A percentile compares a stretch with the other conserved stretches of the same genome.
phyloP scores from a whole-genome alignment of 92 coral and sea anemone species.

The Epizoanthus rinbou region DNA sequence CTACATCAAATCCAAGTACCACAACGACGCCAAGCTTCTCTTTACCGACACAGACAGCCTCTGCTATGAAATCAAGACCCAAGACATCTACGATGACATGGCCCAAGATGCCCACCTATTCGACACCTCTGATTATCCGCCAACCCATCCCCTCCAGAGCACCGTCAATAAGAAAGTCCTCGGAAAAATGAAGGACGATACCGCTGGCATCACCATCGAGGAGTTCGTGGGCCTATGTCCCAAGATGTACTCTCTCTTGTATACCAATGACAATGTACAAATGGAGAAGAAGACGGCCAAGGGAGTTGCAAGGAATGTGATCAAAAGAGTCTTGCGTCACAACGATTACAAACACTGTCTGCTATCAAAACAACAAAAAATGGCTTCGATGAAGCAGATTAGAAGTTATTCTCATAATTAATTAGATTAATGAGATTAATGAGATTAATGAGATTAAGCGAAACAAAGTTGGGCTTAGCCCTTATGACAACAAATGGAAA shows the following conservation, averaged over 20 bases:
- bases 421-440: too few species aligned
- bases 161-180: too few species aligned
- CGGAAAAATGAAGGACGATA: too few species aligned
- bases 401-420: slow-evolving; percentile 21
- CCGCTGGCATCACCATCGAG: too few species aligned
- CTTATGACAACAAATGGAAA: slow-evolving; percentile 37
- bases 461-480: slow-evolving; percentile 39
- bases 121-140: too few species aligned
- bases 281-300: slow-evolving; percentile 56
- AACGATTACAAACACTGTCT: slow-evolving; percentile 22
- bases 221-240: too few species aligned
- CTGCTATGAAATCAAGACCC: background rate
- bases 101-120: too few species aligned
- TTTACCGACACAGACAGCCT: slow-evolving; percentile 34
- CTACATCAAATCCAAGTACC: background rate
- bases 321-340: slow-evolving; percentile 26
- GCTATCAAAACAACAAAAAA: background rate
- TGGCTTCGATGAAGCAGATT: slow-evolving; percentile 32
- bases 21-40: background rate
- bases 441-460: too few species aligned
- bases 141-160: too few species aligned
- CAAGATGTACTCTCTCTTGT: too few species aligned
- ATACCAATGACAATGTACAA: background rate
- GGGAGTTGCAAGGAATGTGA: slow-evolving; percentile 45
- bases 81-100: too few species aligned